Evolutionary conservation across 2,113 vertebrate genomes (phyloP).

Genomic region (Lophotis ruficrista): DNA sequence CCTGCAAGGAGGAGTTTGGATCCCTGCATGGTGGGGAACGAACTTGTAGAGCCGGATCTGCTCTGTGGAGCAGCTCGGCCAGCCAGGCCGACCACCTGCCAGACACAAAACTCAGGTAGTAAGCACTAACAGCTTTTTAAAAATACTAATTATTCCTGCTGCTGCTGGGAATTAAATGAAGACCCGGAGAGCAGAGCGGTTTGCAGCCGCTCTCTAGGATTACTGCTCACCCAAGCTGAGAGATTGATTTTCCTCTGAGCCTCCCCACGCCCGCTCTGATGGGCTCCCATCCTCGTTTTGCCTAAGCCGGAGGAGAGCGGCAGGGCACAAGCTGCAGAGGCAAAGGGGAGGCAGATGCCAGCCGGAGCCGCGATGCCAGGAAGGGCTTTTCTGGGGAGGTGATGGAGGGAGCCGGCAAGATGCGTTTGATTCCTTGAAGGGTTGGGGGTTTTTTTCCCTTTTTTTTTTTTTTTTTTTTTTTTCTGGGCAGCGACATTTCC

Average conservation of each 20-base stretch:
- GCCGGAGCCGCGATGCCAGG: background rate
- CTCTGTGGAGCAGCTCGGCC: background rate
- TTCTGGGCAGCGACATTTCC: conserved; percentile 30
- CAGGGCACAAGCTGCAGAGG: background rate
- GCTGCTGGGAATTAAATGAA: background rate
- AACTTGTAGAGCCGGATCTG: background rate
- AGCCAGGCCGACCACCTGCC: background rate
- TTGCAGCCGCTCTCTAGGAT: conserved; percentile 45
- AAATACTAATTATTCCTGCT: background rate
- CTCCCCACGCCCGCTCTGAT: background rate
- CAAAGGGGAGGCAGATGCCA: background rate
- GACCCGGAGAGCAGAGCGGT: conserved; percentile 32
- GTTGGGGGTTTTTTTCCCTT: background rate
- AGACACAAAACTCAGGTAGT: background rate
- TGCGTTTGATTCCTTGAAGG: background rate
- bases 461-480: background rate
- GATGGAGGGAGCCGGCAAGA: background rate
- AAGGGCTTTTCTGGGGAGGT: background rate
- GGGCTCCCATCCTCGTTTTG: background rate
- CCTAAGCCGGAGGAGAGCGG: background rate
- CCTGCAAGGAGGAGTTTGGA: background rate
- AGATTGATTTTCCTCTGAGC: background rate
- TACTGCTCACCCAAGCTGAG: conserved; percentile 16
- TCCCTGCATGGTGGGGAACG: background rate
- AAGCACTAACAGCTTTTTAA: background rate